Conservation (phyloP, 1,140 invertebrate species). For the Battus philenor region DNA sequence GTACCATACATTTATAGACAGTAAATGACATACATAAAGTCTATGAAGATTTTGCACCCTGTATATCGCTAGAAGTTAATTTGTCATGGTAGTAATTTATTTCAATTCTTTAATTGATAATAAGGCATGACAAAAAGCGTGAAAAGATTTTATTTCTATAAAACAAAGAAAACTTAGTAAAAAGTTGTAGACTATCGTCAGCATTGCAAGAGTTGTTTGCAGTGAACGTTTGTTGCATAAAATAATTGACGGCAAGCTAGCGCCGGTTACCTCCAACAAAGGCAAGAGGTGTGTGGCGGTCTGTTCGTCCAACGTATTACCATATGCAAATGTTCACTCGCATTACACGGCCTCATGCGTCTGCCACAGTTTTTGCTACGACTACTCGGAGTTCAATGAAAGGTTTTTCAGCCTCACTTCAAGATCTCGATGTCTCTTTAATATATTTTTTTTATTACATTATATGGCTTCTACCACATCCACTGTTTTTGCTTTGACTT, state of each 20-base stretch:
- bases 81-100: too few species aligned
- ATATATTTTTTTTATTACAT: constrained; percentile 13
- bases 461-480: too few species aligned
- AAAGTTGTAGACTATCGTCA: background rate
- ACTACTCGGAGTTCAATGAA: background rate
- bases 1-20: too few species aligned
- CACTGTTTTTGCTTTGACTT: too few species aligned
- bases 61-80: too few species aligned
- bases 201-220: constrained; percentile 2
- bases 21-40: too few species aligned
- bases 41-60: too few species aligned
- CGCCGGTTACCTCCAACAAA: constrained; percentile 31
- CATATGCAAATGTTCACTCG: constrained; percentile 40
- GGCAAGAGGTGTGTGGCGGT: constrained; percentile 28
- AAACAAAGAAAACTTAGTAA: too few species aligned
- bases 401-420: constrained; percentile 2
- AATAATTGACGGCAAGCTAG: constrained; percentile 7
- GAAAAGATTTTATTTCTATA: too few species aligned
- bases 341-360: constrained; percentile 9
- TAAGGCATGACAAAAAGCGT: too few species aligned
- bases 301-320: constrained; percentile 32
- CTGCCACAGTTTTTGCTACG: constrained; percentile 1
- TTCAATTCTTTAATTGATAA: too few species aligned
- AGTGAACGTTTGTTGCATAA: constrained; percentile 9
- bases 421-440: constrained; percentile 1